Evolutionary conservation across 1,140 invertebrate genomes (phyloP).

Genomic region (Drosophila carrolli): DNA sequence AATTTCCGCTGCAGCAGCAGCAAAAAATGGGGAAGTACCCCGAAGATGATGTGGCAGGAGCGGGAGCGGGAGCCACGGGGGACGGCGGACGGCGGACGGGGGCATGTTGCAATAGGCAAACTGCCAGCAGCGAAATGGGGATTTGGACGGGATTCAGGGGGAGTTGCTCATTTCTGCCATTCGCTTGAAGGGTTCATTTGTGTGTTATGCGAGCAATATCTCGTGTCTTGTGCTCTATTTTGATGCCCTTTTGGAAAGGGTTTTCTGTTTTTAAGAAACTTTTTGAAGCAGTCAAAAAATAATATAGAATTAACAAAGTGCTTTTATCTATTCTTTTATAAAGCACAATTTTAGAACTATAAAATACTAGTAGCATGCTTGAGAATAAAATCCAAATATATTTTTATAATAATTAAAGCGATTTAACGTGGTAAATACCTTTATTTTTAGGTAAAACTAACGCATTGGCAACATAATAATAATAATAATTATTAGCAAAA

Average conservation of each 20-base stretch:
- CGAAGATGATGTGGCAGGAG: slow-evolving; percentile 25
- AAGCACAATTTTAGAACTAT: no score
- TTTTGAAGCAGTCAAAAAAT: background rate
- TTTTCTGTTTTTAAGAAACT: background rate
- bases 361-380: no score
- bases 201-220: slow-evolving; percentile 39
- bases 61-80: no score
- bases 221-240: slow-evolving; percentile 17
- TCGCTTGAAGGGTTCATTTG: slow-evolving; percentile 76
- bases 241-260: background rate
- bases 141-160: slow-evolving; percentile 1
- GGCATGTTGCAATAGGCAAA: slow-evolving; percentile 58
- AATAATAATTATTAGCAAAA: no score
- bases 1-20: slow-evolving; percentile 61
- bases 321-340: no score
- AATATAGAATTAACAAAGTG: background rate
- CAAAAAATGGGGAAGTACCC: slow-evolving; percentile 14
- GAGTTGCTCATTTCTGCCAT: slow-evolving; percentile 55
- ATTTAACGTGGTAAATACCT: no score
- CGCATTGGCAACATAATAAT: no score
- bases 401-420: no score
- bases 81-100: no score
- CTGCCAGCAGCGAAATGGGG: slow-evolving; percentile 49
- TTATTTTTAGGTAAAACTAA: no score
- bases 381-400: no score